These are phyloP conservation scores for Xanthorhoe spadicearia DNA, from an alignment of 2,888 invertebrate species.

Conservation along the genomic window DNA sequence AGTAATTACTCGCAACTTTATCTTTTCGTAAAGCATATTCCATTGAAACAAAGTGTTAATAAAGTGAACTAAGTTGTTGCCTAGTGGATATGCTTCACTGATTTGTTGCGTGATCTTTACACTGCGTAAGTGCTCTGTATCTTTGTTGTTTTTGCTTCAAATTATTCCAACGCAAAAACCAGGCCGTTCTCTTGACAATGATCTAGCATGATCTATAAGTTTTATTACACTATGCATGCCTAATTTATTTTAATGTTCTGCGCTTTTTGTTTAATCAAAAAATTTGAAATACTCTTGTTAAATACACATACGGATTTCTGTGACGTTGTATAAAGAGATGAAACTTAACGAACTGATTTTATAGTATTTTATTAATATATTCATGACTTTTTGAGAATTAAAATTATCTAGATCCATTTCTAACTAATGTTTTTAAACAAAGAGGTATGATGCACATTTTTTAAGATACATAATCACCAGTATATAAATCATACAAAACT, in stretches of 20 bases:
- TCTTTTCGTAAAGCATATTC: constrained; percentile 21
- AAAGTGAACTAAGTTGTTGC: constrained; percentile 32
- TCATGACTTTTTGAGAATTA: background rate
- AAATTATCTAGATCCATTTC: background rate
- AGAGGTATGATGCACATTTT: background rate
- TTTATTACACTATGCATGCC: background rate
- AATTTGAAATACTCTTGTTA: background rate
- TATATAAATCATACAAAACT: background rate
- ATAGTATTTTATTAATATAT: background rate
- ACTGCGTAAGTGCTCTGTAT: constrained; percentile 71
- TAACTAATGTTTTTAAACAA: background rate
- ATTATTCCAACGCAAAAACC: constrained; percentile 66
- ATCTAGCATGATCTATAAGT: constrained; percentile 38
- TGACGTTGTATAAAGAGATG: constrained; percentile 63
- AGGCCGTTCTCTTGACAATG: constrained; percentile 57
- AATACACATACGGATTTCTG: constrained; percentile 19
- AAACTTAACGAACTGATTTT: constrained; percentile 21
- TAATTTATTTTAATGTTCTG: background rate
- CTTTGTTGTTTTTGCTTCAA: constrained; percentile 71
- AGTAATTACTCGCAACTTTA: constrained; percentile 19
- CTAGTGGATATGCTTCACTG: constrained; percentile 46
- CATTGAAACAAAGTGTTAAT: constrained; percentile 19
- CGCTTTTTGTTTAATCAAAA: background rate
- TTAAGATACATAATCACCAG: background rate
- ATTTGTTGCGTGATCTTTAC: constrained; percentile 55